phyloP scores from a whole-genome alignment of 2,888 invertebrate genomes.

The Drosophila diplacantha region DNA sequence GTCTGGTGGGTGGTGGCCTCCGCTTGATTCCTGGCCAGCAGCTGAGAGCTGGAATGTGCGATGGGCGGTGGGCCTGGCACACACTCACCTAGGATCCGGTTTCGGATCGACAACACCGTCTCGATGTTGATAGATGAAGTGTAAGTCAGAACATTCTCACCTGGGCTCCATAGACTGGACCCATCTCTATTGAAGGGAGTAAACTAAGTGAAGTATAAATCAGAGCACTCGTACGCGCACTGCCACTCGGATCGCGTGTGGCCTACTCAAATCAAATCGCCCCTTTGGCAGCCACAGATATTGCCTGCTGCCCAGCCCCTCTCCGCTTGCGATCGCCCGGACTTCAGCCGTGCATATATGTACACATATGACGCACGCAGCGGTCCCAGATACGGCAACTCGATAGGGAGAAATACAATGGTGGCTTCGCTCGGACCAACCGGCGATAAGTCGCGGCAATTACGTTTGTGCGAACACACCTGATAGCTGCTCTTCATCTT shows the following conservation, averaged over 20 bases:
- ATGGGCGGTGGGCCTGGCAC: slow-evolving; percentile 11
- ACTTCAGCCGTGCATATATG: not conserved
- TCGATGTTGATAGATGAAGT: slow-evolving; percentile 35
- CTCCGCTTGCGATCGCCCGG: slow-evolving; percentile 4
- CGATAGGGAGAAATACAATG: slow-evolving; percentile 39
- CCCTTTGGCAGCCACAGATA: slow-evolving; percentile 28
- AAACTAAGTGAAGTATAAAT: slow-evolving; percentile 45
- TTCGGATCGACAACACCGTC: slow-evolving; percentile 20
- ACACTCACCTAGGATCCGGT: slow-evolving; percentile 24
- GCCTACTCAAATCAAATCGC: slow-evolving; percentile 23
- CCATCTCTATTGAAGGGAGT: not conserved
- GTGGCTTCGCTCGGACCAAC: slow-evolving; percentile 8
- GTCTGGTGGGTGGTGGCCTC: slow-evolving; percentile 12
- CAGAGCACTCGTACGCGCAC: slow-evolving; percentile 35
- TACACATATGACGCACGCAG: slow-evolving; percentile 31
- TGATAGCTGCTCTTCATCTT: slow-evolving; percentile 27
- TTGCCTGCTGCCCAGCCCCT: slow-evolving; percentile 1
- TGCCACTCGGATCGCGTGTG: slow-evolving; percentile 17
- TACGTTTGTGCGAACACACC: slow-evolving; percentile 27
- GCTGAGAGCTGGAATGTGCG: slow-evolving; percentile 15
- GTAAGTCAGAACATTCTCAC: slow-evolving; percentile 34
- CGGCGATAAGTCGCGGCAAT: slow-evolving; percentile 32
- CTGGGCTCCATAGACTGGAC: slow-evolving; percentile 2
- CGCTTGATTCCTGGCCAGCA: slow-evolving; percentile 33
- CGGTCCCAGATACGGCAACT: slow-evolving; percentile 31